Conservation (phyloP, 2,888 invertebrate species). For the Agapostemon virescens region DNA sequence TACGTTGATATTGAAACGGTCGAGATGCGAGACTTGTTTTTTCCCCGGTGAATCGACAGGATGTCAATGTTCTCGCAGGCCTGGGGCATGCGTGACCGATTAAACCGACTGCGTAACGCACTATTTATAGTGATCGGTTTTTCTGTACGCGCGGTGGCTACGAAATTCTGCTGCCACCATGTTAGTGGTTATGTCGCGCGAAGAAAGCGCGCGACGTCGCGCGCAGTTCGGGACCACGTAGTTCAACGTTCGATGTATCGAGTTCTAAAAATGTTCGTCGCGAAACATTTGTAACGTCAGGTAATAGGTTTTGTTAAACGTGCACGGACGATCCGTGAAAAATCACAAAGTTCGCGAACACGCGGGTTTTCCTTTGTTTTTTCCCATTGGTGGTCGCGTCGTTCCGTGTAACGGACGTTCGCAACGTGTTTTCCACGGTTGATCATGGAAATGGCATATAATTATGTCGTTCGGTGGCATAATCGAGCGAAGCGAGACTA, state of each 20-base stretch:
- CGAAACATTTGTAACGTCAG: too few species aligned
- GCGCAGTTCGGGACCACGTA: too few species aligned
- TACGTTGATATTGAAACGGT: background rate
- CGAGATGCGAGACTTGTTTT: background rate
- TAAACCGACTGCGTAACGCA: conserved; percentile 36
- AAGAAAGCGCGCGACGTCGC: background rate
- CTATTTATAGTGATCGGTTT: conserved; percentile 53
- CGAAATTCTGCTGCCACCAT: background rate
- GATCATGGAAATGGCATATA: conserved; percentile 21
- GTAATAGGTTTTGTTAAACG: too few species aligned
- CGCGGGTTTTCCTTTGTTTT: background rate
- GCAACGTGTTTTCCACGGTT: background rate
- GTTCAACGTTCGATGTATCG: too few species aligned
- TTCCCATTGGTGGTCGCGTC: background rate
- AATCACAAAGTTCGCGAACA: background rate
- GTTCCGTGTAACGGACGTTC: background rate
- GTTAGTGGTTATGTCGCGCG: background rate
- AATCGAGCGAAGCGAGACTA: background rate
- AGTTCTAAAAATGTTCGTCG: too few species aligned
- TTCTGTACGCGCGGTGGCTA: conserved; percentile 11
- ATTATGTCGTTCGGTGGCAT: conserved; percentile 23
- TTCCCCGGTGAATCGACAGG: conserved; percentile 17
- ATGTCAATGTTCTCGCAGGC: conserved; percentile 42
- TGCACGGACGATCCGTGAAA: background rate
- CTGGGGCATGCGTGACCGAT: conserved; percentile 31